Evolutionary conservation across 2,797 vertebrate genomes (phyloP).

Genomic region (Phoebastria nigripes): DNA sequence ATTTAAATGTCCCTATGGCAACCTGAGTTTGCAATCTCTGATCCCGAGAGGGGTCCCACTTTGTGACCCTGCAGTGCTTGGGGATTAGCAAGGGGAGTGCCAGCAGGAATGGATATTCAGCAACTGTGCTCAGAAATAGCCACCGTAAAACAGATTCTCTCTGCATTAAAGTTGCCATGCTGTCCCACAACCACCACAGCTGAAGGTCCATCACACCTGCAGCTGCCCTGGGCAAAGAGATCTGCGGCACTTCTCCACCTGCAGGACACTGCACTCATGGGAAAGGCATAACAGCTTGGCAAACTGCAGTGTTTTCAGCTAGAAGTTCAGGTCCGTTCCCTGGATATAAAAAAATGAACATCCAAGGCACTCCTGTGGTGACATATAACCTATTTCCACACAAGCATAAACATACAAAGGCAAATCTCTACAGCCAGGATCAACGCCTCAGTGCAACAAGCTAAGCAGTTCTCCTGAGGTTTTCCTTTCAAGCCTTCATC

Average conservation of each 20-base stretch:
- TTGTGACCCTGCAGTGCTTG: too few species aligned
- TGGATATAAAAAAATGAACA: neutral
- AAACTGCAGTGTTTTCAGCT: neutral
- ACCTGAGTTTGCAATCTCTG: neutral
- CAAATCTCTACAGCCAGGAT: neutral
- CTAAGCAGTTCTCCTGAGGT: neutral
- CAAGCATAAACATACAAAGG: neutral
- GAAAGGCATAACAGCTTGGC: neutral
- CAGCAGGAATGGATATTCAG: neutral
- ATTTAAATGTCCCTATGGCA: neutral
- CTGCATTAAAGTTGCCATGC: fast-evolving
- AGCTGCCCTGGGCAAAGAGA: neutral
- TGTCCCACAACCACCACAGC: too few species aligned
- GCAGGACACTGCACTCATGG: neutral
- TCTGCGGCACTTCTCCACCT: neutral
- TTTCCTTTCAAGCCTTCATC: neutral
- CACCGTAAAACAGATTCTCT: neutral
- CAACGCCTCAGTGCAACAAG: neutral
- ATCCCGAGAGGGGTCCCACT: neutral
- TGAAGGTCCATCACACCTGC: neutral
- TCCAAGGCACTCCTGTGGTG: neutral
- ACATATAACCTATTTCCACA: neutral
- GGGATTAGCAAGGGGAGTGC: neutral
- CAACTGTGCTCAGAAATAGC: neutral
- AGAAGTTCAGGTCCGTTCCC: neutral